These are phyloP conservation scores for Mya arenaria DNA, from an alignment of 1,140 invertebrate genomes.

Conservation along the genomic window DNA sequence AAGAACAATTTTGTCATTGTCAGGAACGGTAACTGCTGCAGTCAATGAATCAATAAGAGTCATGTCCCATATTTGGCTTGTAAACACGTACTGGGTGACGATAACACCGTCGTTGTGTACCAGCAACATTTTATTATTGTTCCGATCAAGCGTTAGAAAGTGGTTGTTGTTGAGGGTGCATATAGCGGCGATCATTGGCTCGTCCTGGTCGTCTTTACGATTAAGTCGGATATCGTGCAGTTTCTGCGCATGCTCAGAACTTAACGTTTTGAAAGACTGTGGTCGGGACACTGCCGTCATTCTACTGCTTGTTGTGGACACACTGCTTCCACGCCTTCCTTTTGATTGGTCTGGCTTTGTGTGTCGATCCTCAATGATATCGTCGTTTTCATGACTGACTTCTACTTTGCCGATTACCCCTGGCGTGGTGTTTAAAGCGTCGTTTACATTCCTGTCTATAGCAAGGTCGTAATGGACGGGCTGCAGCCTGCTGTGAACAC, in stretches of 20 bases:
- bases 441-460: constrained; percentile 40
- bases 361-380: neutral
- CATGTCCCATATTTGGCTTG: constrained; percentile 53
- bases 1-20: constrained; percentile 49
- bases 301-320: neutral
- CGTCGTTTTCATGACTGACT: constrained; percentile 35
- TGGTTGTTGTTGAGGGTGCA: constrained; percentile 28
- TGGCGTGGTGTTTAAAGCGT: constrained; percentile 44
- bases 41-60: constrained; percentile 36
- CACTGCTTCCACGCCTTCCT: constrained; percentile 4
- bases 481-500: constrained; percentile 47
- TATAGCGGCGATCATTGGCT: constrained; percentile 46
- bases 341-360: neutral
- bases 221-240: constrained; percentile 32
- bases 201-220: constrained; percentile 41
- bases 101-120: constrained; percentile 31
- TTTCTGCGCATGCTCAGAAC: constrained; percentile 26
- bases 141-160: constrained; percentile 49
- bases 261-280: neutral
- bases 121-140: constrained; percentile 43
- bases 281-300: neutral
- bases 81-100: constrained; percentile 48
- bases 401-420: constrained; percentile 45
- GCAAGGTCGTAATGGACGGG: constrained; percentile 36
- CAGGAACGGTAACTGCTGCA: constrained; percentile 43